Base-by-base conservation (phyloP, 2,113 vertebrate species). In the Phaethornis superciliosus region DNA sequence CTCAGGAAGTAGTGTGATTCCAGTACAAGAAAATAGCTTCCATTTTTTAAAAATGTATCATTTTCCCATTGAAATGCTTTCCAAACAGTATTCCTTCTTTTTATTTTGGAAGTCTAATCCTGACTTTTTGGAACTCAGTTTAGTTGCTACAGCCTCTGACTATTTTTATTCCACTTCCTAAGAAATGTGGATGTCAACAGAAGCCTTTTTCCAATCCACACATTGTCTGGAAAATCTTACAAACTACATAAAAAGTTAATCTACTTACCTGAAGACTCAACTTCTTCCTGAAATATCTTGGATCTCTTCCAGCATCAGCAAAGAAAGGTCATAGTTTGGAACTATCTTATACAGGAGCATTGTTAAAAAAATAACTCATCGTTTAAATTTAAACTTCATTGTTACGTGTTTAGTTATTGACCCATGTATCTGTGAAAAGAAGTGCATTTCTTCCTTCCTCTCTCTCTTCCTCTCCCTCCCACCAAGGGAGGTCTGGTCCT, bases 381-480 rank as follows among this genome's bases (percentile, higher is more conserved):
- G 62, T 88, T 96, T 94, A 94, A 87, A 89, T 94, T 95, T 93
- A 95, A 95, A 88, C 71, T 79, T 94, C 87, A 81, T 96, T 94
- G 89, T 96, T 91, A n/a, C 0, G 1, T 89, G 49, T 54, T 81
- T 69, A 76, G 62, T 92, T 94, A 91, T 77, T 94, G 85, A 88
- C 84, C 87, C 5, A 0, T 65, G 55, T 87, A 85, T 96, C 70
- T 92, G 70, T 89, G 62, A 87, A 75, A 60, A 82, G 44, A 88
- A 86, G 64, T 71, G 69, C 84, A 83, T 96, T 95, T 79, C 89
- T 95, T 96, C 91, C 94, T 95, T 94, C 86, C 83, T 75, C 42
- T 80, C 55, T 69, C 19, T 85, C 46, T 88, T 95, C 86, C 83
- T 93, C 24, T 92, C 74, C 54, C 49, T 78, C 76, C 77, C 44